A percentile compares a stretch with the other conserved stretches of the same genome.
These are phyloP conservation scores for Nysson spinosus DNA, from an alignment of 2,888 invertebrate species.

Conservation along the genomic window DNA sequence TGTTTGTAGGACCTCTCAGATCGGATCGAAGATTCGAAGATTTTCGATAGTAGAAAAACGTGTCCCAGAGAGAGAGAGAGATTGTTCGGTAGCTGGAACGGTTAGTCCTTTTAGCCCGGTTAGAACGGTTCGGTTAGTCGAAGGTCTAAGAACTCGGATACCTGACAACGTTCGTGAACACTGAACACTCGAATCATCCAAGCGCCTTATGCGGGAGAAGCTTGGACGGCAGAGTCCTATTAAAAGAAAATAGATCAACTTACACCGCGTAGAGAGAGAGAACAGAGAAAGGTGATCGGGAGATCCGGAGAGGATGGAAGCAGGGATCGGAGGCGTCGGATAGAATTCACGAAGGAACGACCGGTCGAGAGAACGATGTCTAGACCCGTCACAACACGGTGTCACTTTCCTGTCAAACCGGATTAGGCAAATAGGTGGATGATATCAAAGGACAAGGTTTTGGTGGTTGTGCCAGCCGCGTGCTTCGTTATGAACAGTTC, in stretches of 20 bases:
- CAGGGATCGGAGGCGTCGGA: constrained; percentile 39
- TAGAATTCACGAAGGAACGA: constrained; percentile 54
- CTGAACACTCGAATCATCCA: constrained; percentile 22
- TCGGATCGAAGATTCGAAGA: constrained; percentile 27
- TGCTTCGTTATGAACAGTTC: background rate
- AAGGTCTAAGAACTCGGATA: constrained; percentile 40
- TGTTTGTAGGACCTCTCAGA: constrained; percentile 17
- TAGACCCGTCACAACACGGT: constrained; percentile 70
- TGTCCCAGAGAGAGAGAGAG: background rate
- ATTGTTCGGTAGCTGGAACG: constrained; percentile 46
- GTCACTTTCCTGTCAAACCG: constrained; percentile 72
- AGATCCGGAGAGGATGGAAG: constrained; percentile 16
- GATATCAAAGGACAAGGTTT: constrained; percentile 53
- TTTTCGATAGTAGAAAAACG: constrained; percentile 11
- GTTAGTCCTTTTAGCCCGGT: too few species aligned
- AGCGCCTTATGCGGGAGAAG: constrained; percentile 16
- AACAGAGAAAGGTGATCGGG: constrained; percentile 14
- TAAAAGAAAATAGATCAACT: constrained; percentile 71
- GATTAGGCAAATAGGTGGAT: constrained; percentile 68
- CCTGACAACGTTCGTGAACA: constrained; percentile 37
- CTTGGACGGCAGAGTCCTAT: constrained; percentile 57
- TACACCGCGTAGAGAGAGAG: constrained; percentile 49
- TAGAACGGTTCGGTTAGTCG: too few species aligned
- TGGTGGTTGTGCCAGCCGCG: constrained; percentile 44
- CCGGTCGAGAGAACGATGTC: constrained; percentile 47